Evolutionary conservation across 2,113 vertebrate genomes (phyloP).

Genomic region (Lycocorax pyrrhopterus): DNA sequence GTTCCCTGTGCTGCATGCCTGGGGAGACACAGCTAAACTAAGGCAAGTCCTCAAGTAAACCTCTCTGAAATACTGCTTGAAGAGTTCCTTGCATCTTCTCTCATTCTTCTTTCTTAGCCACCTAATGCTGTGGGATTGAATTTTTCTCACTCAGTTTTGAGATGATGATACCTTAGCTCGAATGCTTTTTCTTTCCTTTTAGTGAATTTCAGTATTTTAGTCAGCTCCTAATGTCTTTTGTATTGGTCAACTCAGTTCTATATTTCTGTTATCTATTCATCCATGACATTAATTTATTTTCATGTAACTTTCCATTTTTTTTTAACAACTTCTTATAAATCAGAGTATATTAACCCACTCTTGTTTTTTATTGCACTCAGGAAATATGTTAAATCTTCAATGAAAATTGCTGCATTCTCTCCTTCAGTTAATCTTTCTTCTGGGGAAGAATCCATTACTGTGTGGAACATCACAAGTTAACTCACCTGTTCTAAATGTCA

Average conservation of each 20-base stretch:
- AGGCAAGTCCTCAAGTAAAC: not conserved
- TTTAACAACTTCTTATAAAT: not conserved
- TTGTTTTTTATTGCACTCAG: not conserved
- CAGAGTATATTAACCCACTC: not conserved
- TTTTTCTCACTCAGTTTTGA: not conserved
- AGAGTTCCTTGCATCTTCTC: not conserved
- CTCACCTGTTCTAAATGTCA: not conserved
- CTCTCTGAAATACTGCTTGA: not conserved
- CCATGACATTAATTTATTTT: not conserved
- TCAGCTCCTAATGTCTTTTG: not conserved
- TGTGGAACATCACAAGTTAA: not conserved
- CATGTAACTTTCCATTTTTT: not conserved
- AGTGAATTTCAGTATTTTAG: not conserved
- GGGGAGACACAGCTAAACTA: not conserved
- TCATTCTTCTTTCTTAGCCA: not conserved
- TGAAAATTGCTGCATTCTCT: not conserved
- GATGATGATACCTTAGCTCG: not conserved
- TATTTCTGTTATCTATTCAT: not conserved
- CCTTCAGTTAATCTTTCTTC: not conserved
- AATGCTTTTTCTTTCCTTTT: not conserved
- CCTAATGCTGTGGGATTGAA: not conserved
- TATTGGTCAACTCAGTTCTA: not conserved
- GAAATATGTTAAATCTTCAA: not conserved
- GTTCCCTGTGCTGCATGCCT: not conserved
- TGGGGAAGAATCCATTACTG: not conserved